phyloP scores from a whole-genome alignment of 2,888 invertebrate genomes.

The Pseudolycoriella hygida region DNA sequence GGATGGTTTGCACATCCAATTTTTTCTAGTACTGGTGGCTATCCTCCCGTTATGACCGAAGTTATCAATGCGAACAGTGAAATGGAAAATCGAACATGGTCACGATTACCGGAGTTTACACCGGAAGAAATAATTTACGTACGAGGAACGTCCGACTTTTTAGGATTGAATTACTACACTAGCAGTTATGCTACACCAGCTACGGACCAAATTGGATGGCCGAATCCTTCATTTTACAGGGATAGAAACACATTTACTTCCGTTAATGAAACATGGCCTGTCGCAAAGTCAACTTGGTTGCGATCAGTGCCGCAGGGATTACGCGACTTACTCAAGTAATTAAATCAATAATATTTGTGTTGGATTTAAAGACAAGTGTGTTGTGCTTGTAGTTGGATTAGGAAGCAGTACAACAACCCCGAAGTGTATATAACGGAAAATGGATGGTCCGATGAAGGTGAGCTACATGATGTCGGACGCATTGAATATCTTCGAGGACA shows the following conservation, averaged over 20 bases:
- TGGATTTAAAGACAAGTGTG: no score
- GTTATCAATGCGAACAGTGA: constrained; percentile 27
- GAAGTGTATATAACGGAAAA: constrained; percentile 40
- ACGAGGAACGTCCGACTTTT: constrained; percentile 18
- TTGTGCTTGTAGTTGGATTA: constrained; percentile 28
- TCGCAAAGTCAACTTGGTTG: constrained; percentile 18
- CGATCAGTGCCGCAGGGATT: constrained; percentile 20
- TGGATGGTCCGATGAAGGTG: constrained; percentile 33
- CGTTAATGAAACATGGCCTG: constrained; percentile 17
- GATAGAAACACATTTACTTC: constrained; percentile 23
- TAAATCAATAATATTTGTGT: no score
- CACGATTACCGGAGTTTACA: constrained; percentile 31
- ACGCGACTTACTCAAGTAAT: constrained; percentile 12
- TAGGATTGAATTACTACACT: constrained; percentile 20
- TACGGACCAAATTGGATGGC: constrained; percentile 13
- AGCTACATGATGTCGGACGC: constrained; percentile 25
- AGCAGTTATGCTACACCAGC: constrained; percentile 14
- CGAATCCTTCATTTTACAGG: constrained; percentile 32
- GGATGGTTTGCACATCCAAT: constrained; percentile 33
- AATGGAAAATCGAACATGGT: constrained; percentile 25
- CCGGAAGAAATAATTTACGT: constrained; percentile 17
- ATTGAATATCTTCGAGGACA: constrained; percentile 18
- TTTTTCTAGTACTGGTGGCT: constrained; percentile 31
- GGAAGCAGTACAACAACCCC: constrained; percentile 34
- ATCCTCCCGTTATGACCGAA: constrained; percentile 32